phyloP scores from a whole-genome alignment of 2,797 vertebrate species.

The Melanotaenia boesemani region DNA sequence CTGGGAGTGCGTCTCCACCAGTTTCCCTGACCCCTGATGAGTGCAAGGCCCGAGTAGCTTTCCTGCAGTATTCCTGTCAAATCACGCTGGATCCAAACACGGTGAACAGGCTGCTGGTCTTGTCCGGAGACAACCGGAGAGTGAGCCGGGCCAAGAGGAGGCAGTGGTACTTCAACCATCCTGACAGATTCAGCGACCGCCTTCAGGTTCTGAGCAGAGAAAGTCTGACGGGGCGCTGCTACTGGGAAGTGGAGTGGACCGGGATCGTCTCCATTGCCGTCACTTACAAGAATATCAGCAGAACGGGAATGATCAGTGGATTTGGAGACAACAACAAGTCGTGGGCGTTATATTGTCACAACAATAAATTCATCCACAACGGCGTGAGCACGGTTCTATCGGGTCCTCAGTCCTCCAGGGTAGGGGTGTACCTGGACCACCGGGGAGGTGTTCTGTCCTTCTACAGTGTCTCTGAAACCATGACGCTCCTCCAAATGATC shows the following conservation, averaged over 20 bases:
- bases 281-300: background rate
- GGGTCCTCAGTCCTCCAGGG: conserved; percentile 9
- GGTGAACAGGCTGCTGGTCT: background rate
- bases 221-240: conserved; percentile 15
- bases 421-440: conserved; percentile 19
- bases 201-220: conserved; percentile 21
- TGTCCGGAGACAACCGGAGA: background rate
- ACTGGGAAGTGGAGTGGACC: conserved; percentile 20
- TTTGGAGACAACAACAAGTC: conserved; percentile 18
- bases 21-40: background rate
- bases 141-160: background rate
- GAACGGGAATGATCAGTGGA: conserved; percentile 7
- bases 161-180: background rate
- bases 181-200: background rate
- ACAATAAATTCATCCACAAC: conserved; percentile 16
- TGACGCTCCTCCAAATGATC: too few relatives aligned
- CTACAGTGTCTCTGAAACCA: conserved; percentile 10
- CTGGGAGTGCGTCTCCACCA: too few relatives aligned
- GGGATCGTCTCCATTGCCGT: background rate
- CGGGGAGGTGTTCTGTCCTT: conserved; percentile 13
- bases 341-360: conserved; percentile 21
- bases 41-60: background rate
- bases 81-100: conserved; percentile 4
- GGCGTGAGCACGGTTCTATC: background rate
- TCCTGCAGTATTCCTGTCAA: background rate